Conservation (phyloP, 2,888 invertebrate genomes). For the Macrosiphum euphorbiae region DNA sequence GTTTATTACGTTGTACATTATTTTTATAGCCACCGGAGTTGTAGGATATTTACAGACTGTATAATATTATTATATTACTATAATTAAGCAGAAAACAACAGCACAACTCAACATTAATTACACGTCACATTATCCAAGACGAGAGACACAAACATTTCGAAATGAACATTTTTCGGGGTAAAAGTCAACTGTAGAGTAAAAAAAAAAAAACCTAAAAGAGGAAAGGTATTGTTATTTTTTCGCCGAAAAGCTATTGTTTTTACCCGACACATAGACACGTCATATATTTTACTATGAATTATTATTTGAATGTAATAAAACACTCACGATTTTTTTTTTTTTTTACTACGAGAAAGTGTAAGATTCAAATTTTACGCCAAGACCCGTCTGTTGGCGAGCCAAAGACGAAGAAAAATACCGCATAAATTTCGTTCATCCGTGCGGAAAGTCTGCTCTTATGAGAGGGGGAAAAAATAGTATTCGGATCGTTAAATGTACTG, state of each 20-base stretch:
- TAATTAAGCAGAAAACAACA: not conserved
- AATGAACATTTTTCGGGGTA: not conserved
- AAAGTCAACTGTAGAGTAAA: not conserved
- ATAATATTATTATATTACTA: not conserved
- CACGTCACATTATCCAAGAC: not conserved
- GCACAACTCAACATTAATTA: not conserved
- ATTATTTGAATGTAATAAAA: slow-evolving; percentile 46
- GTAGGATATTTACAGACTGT: not conserved
- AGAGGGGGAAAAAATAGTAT: not conserved
- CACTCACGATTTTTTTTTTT: not conserved
- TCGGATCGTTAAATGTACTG: slow-evolving; percentile 56
- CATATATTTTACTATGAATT: slow-evolving; percentile 28
- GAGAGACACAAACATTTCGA: not conserved
- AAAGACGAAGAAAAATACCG: slow-evolving; percentile 43
- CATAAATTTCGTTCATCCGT: slow-evolving; percentile 54
- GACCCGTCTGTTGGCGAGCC: slow-evolving; percentile 43
- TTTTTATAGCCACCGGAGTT: not conserved
- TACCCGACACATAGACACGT: not conserved
- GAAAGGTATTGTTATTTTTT: not conserved
- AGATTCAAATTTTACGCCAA: slow-evolving; percentile 49
- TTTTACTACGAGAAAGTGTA: not conserved
- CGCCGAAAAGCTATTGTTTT: slow-evolving; percentile 27
- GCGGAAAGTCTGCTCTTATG: slow-evolving; percentile 45
- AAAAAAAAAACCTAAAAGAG: not conserved
- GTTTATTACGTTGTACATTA: not conserved